Conservation (phyloP, 2,888 invertebrate species). For the Nycteola revayana region DNA sequence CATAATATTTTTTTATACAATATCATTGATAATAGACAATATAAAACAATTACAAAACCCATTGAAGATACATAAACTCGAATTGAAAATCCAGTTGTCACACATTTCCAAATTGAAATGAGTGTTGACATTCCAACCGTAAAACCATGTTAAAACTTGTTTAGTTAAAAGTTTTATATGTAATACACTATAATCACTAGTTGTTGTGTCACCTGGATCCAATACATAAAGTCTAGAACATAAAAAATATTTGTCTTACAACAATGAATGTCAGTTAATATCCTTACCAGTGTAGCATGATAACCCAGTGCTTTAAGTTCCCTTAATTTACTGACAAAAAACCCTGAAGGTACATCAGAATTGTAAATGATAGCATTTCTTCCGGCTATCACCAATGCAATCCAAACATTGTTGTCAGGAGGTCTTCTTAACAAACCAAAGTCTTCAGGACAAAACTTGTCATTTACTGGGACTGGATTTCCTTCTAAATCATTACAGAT, state of each 20-base stretch:
- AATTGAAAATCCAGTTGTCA: too few species aligned
- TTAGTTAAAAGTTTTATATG: too few species aligned
- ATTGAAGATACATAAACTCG: too few species aligned
- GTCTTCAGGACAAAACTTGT: slow-evolving; percentile 68
- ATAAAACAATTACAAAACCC: too few species aligned
- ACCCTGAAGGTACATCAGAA: slow-evolving; percentile 78
- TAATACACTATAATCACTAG: too few species aligned
- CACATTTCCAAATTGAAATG: too few species aligned
- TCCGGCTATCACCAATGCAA: slow-evolving; percentile 81
- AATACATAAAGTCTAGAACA: neutral
- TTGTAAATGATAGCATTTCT: slow-evolving; percentile 83
- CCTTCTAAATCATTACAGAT: slow-evolving; percentile 80
- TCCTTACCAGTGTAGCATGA: slow-evolving; percentile 77
- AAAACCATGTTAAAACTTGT: too few species aligned
- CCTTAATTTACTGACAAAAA: slow-evolving; percentile 82
- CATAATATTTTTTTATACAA: too few species aligned
- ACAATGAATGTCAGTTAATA: neutral
- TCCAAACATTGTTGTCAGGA: slow-evolving; percentile 71
- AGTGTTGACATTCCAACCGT: too few species aligned
- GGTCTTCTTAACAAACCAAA: slow-evolving; percentile 67
- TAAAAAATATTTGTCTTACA: neutral
- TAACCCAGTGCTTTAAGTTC: slow-evolving; percentile 85
- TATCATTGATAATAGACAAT: too few species aligned
- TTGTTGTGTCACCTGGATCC: too few species aligned
- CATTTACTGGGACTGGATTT: slow-evolving; percentile 67